Percentiles rank a stretch among this genome's conserved stretches.
Conservation (phyloP, 1,140 invertebrate species). For the Teleopsis dalmanni region DNA sequence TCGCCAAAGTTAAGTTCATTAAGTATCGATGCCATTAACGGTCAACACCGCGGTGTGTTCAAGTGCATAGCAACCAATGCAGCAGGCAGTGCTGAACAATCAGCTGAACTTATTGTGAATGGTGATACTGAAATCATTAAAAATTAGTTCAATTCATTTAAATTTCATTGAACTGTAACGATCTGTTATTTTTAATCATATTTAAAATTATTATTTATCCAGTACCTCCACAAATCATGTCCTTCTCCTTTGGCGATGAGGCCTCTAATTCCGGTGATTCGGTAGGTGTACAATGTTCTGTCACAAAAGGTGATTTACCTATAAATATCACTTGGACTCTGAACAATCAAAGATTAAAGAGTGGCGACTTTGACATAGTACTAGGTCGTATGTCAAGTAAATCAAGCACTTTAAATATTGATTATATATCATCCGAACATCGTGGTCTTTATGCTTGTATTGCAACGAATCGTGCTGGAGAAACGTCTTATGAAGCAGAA, state of each 20-base stretch:
- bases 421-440: slow-evolving; percentile 53
- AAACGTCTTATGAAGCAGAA: slow-evolving; percentile 32
- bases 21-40: slow-evolving; percentile 62
- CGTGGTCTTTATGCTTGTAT: slow-evolving; percentile 73
- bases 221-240: slow-evolving; percentile 61
- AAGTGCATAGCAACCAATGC: slow-evolving; percentile 61
- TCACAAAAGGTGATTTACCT: slow-evolving; percentile 67
- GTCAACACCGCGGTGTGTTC: slow-evolving; percentile 62
- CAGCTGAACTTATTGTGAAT: slow-evolving; percentile 55
- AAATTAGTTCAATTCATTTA: not conserved
- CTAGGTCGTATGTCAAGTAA: slow-evolving; percentile 44
- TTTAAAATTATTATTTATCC: slow-evolving; percentile 4
- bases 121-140: slow-evolving; percentile 43
- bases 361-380: slow-evolving; percentile 38
- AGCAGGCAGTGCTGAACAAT: slow-evolving; percentile 57
- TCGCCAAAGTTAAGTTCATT: slow-evolving; percentile 57
- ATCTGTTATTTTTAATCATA: not conserved
- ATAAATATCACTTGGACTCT: slow-evolving; percentile 64
- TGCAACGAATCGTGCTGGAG: slow-evolving; percentile 65
- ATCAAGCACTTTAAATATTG: slow-evolving; percentile 39
- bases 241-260: slow-evolving; percentile 57
- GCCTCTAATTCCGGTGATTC: slow-evolving; percentile 61
- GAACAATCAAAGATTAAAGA: slow-evolving; percentile 35
- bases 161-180: not conserved
- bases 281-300: slow-evolving; percentile 59